Conservation (phyloP, 2,888 invertebrate species). For the Adelphocoris suturalis region DNA sequence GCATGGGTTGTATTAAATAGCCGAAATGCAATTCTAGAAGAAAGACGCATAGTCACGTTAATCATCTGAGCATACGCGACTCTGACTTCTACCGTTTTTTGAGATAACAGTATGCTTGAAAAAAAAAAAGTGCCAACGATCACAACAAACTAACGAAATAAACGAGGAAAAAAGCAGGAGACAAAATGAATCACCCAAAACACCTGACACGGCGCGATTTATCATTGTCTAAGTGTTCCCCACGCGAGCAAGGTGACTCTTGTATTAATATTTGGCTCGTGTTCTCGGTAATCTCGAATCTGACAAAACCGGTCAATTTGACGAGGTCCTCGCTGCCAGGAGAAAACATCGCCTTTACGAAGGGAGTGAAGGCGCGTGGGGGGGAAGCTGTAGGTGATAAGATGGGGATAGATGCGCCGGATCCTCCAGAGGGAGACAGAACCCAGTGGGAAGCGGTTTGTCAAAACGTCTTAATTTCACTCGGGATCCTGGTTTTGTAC, state of each 20-base stretch:
- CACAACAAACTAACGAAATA: no score
- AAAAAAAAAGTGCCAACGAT: no score
- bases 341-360: conserved; percentile 23
- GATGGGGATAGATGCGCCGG: conserved; percentile 17
- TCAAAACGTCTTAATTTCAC: conserved; percentile 52
- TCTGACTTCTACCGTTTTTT: no score
- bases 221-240: conserved; percentile 2
- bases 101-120: no score
- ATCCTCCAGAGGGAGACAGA: not conserved
- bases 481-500: not conserved
- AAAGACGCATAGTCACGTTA: no score
- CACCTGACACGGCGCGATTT: not conserved
- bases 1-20: no score
- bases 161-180: no score
- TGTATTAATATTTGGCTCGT: conserved; percentile 53
- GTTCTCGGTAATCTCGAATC: conserved; percentile 37
- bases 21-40: no score
- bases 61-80: no score
- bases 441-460: conserved; percentile 48
- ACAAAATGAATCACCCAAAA: no score
- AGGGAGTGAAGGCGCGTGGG: conserved; percentile 13
- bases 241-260: conserved; percentile 23
- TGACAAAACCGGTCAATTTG: conserved; percentile 37
- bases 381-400: conserved; percentile 9
- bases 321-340: not conserved